phyloP scores from a whole-genome alignment of 2,797 vertebrate species.

The Pangasius larnaudii region DNA sequence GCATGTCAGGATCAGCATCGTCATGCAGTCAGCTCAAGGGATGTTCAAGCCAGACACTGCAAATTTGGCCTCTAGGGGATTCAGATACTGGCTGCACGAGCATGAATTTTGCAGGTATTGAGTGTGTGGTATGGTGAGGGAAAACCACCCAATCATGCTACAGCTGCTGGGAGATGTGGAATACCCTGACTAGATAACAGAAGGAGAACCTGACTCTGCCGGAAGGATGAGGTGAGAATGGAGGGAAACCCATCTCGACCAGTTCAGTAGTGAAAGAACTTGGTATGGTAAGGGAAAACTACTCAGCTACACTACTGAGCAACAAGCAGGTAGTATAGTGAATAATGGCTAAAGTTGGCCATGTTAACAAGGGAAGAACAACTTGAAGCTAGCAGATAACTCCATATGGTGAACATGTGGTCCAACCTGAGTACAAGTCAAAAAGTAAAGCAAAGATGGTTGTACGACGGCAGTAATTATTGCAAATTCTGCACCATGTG shows the following conservation, averaged over 20 bases:
- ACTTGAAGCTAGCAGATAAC: background rate
- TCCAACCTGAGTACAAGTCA: background rate
- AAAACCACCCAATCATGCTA: background rate
- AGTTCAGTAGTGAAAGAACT: background rate
- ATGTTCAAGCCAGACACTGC: no score
- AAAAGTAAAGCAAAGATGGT: background rate
- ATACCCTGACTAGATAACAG: background rate
- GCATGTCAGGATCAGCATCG: background rate
- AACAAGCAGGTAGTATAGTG: background rate
- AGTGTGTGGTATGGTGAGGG: background rate
- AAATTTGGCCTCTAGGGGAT: background rate
- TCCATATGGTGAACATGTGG: background rate
- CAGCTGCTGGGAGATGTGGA: background rate
- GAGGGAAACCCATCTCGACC: background rate
- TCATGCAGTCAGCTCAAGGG: background rate
- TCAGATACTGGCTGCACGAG: background rate
- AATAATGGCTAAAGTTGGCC: background rate
- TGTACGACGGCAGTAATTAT: background rate
- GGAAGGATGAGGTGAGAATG: no score
- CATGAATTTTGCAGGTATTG: background rate
- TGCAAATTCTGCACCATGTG: background rate
- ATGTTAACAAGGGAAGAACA: background rate
- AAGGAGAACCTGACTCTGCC: background rate
- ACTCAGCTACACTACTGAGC: background rate
- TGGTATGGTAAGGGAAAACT: background rate